Percentiles rank a stretch among this genome's conserved stretches.
These are phyloP conservation scores for Tupiocoris notatus DNA, from an alignment of 2,888 invertebrate species.

Conservation along the genomic window DNA sequence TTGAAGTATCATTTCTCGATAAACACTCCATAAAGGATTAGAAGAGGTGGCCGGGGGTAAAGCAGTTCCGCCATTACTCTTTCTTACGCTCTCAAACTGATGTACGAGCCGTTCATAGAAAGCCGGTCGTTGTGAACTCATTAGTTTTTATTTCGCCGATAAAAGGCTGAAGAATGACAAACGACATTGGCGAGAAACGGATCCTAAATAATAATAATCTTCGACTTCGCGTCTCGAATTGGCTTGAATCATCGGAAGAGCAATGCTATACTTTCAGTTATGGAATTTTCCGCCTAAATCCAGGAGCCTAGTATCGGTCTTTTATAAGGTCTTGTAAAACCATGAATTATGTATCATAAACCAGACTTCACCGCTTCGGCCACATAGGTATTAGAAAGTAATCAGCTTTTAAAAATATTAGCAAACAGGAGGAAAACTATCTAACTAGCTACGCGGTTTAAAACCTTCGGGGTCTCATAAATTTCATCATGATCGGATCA, in stretches of 20 bases:
- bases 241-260: background rate
- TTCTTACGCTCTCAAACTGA: background rate
- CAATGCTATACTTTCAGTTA: no score
- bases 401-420: no score
- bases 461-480: no score
- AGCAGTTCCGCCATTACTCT: background rate
- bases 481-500: no score
- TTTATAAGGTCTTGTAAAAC: no score
- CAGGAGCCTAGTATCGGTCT: no score
- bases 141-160: background rate
- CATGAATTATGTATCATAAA: no score
- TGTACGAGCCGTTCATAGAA: background rate
- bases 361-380: no score
- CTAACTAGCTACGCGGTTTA: no score
- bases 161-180: background rate
- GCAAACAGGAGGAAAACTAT: no score
- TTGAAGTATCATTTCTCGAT: slow-evolving; percentile 42
- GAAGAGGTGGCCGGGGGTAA: background rate
- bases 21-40: slow-evolving; percentile 41
- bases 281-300: no score
- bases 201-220: background rate
- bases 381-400: no score
- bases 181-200: background rate
- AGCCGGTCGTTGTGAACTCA: background rate
- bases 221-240: background rate